phyloP scores from a whole-genome alignment of 2,888 invertebrate species.

The Drosophila nigricruria region DNA sequence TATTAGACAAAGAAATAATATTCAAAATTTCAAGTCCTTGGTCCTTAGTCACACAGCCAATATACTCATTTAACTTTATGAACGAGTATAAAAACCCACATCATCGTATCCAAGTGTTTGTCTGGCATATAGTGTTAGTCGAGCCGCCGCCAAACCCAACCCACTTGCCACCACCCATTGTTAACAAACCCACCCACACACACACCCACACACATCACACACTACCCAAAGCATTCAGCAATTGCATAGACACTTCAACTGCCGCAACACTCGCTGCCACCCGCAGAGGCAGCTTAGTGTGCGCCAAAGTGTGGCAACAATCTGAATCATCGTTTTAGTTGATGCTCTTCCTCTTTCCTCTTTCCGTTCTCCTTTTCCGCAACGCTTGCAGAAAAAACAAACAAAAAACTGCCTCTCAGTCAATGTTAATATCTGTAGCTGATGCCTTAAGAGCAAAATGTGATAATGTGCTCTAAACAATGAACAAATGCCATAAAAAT shows the following conservation, averaged over 20 bases:
- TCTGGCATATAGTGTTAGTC: constrained; percentile 37
- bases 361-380: constrained; percentile 3
- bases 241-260: constrained; percentile 47
- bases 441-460: constrained; percentile 79
- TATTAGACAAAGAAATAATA: too few relatives aligned
- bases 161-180: background rate
- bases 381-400: background rate
- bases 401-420: constrained; percentile 22
- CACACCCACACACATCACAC: background rate
- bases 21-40: too few relatives aligned
- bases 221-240: constrained; percentile 16
- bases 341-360: constrained; percentile 14
- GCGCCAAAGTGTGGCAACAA: constrained; percentile 68
- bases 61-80: background rate
- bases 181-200: background rate
- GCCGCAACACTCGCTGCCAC: constrained; percentile 10
- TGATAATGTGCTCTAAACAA: constrained; percentile 77
- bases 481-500: constrained; percentile 72
- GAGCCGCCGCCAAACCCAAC: background rate
- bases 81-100: constrained; percentile 57
- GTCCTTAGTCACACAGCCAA: background rate
- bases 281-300: constrained; percentile 54
- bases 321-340: constrained; percentile 78
- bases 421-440: constrained; percentile 65
- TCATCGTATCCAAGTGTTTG: constrained; percentile 72